phyloP scores from a whole-genome alignment of 2,888 invertebrate species.

The Ecliptopera silaceata region DNA sequence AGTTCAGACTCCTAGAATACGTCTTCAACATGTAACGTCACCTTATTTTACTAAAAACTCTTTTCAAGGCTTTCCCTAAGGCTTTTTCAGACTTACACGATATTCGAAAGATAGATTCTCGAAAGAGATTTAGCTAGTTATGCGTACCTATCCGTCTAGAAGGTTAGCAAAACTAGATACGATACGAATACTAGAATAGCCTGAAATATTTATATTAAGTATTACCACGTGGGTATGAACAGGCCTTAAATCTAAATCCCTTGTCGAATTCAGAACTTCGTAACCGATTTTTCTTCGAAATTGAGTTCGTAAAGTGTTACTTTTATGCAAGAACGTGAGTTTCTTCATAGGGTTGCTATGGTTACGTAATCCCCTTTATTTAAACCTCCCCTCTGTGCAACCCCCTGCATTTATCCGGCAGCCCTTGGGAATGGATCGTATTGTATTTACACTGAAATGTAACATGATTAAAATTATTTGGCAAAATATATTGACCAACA shows the following conservation, averaged over 20 bases:
- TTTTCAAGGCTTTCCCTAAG: too few species aligned
- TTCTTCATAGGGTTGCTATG: constrained; percentile 55
- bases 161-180: too few species aligned
- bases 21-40: not conserved
- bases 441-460: constrained; percentile 56
- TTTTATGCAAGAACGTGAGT: constrained; percentile 57
- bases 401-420: constrained; percentile 54
- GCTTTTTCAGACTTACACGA: too few species aligned
- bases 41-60: not conserved
- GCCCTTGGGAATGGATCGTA: constrained; percentile 39
- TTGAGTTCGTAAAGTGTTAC: constrained; percentile 49
- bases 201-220: too few species aligned
- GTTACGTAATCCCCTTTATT: constrained; percentile 76
- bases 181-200: too few species aligned
- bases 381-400: constrained; percentile 59
- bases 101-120: too few species aligned
- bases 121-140: too few species aligned
- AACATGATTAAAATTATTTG: too few species aligned
- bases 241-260: constrained; percentile 2
- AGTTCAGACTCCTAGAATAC: too few species aligned
- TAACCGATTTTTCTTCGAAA: constrained; percentile 29
- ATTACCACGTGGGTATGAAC: too few species aligned
- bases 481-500: too few species aligned
- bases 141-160: too few species aligned
- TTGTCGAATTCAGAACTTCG: constrained; percentile 11